phyloP scores from a whole-genome alignment of 1,140 invertebrate species.

The Drosophila simulans region DNA sequence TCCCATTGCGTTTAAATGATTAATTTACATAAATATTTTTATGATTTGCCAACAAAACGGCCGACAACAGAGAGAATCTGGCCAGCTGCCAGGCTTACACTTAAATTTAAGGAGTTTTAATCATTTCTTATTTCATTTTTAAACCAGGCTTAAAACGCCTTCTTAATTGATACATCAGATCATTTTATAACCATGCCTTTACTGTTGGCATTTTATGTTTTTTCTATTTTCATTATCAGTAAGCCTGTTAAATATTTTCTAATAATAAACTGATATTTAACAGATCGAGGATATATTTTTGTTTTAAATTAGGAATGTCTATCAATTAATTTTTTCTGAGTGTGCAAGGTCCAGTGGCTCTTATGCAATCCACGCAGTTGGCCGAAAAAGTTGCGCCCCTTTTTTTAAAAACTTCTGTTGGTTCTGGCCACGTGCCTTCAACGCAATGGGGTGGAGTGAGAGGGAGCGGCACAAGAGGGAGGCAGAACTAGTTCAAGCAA shows the following conservation, averaged over 20 bases:
- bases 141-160: too few species aligned
- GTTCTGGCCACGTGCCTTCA: constrained; percentile 41
- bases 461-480: constrained; percentile 12
- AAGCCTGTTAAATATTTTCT: too few species aligned
- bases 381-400: constrained; percentile 58
- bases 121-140: background rate
- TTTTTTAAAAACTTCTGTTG: constrained; percentile 47
- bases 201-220: too few species aligned
- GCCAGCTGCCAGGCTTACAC: constrained; percentile 43
- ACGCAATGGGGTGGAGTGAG: background rate
- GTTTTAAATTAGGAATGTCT: too few species aligned
- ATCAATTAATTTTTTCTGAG: background rate
- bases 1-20: constrained; percentile 81
- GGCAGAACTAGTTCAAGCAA: constrained; percentile 79
- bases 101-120: background rate
- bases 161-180: too few species aligned
- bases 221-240: too few species aligned
- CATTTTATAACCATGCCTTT: too few species aligned
- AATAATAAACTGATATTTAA: too few species aligned
- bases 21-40: constrained; percentile 84
- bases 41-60: constrained; percentile 76
- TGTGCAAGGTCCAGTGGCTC: constrained; percentile 33
- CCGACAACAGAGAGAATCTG: constrained; percentile 27
- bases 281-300: too few species aligned
- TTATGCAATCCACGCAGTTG: constrained; percentile 68